These are phyloP conservation scores for Sminthurides aquaticus DNA, from an alignment of 2,888 invertebrate species.

Conservation along the genomic window DNA sequence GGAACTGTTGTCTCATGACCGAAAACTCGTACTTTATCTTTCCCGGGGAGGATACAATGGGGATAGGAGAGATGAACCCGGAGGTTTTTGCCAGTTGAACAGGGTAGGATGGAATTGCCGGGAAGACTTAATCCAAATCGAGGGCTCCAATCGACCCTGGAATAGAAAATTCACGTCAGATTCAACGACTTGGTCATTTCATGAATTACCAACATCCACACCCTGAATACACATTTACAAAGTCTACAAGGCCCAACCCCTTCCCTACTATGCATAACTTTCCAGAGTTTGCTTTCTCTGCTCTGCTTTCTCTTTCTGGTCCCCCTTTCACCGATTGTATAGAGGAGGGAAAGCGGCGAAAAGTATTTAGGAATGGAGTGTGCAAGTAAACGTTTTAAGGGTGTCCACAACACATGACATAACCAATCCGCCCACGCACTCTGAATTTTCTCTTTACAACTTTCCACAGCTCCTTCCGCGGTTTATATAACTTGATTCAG, in stretches of 20 bases:
- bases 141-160: conserved; percentile 42
- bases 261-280: neutral
- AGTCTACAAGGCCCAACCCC: neutral
- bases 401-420: too few species aligned
- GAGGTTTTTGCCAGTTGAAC: conserved; percentile 31
- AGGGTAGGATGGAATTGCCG: conserved; percentile 35
- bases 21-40: conserved; percentile 41
- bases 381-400: too few species aligned
- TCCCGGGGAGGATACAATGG: conserved; percentile 32
- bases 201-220: neutral
- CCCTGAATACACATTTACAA: neutral
- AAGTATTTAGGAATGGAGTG: too few species aligned
- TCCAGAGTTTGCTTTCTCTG: too few species aligned
- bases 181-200: neutral
- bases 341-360: too few species aligned
- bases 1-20: conserved; percentile 42
- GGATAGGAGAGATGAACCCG: conserved; percentile 34
- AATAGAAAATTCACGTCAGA: conserved; percentile 10
- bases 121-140: conserved; percentile 34
- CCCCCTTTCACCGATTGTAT: too few species aligned
- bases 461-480: too few species aligned
- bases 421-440: too few species aligned
- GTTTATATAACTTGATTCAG: too few species aligned
- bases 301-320: too few species aligned
- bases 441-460: too few species aligned